Base-by-base conservation (phyloP, 2,888 invertebrate genomes). In the Deladenus siricidicola region DNA sequence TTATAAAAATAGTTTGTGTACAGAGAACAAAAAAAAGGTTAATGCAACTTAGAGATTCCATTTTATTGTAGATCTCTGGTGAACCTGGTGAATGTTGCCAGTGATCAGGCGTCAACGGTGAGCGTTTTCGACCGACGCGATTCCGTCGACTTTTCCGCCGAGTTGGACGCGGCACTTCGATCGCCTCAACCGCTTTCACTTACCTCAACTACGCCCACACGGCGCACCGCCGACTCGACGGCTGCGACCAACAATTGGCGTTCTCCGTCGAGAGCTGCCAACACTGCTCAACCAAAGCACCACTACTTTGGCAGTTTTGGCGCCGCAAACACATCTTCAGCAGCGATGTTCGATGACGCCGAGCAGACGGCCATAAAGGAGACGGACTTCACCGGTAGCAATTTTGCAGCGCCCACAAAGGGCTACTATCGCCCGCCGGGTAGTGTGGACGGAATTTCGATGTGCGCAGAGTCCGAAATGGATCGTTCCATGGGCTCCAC, bases 51-150 rank as follows among this genome's bases (percentile, higher is more conserved):
- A 14, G 10, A 17, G n/a, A n/a, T 42, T n/a, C 14, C 42, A 14
- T 17, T 17, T 42, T 42, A 50, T 4, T 50, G 26, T 34, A 53
- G 53, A 42, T 53, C 53, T 23, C 29, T 53, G 21, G 39, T 39
- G 17, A 53, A 53, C 8, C 39, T 53, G n/a, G 53, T 53, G 8
- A 39, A 53, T 34, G 17, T 53, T n/a, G 39, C 30, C 2, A 34
- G 53, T 34, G 53, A 53, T 39, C 53, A n/a, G n/a, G 39, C 39
- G 6, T 23, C 39, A 14, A 34, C 53, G 24, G 39, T 53, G 17
- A 53, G 53, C 39, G 53, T 39, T 34, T 53, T 53, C 19, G 53
- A 53, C 53, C 29, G 53, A 39, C 53, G 39, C 39, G 53, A 53
- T 10, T 28, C 30, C 34, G 39, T 39, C 10, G 29, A 34, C 34